Percentiles rank a stretch among this genome's conserved stretches.
phyloP scores from a whole-genome alignment of 2,113 vertebrate species.

The Cavia porcellus region DNA sequence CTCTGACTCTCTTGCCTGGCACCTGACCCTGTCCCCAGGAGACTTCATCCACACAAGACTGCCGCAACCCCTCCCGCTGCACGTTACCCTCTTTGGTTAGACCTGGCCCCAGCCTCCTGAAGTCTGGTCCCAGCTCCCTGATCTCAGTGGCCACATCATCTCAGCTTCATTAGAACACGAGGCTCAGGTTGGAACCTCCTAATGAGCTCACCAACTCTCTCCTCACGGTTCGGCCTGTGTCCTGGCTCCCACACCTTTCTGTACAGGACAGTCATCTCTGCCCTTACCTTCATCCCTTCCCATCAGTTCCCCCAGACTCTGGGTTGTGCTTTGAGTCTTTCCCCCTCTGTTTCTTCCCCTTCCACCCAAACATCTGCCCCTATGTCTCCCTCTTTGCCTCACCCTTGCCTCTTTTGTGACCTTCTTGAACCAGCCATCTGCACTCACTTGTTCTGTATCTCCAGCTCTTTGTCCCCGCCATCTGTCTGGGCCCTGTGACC shows the following conservation, averaged over 20 bases:
- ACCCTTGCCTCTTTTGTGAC: not conserved
- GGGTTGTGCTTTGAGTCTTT: not conserved
- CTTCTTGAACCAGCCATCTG: not conserved
- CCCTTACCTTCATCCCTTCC: not conserved
- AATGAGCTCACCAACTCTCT: not conserved
- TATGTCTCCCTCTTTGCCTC: not conserved
- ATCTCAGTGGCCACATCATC: not conserved
- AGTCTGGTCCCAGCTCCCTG: not conserved
- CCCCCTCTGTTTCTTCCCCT: not conserved
- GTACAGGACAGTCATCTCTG: not conserved
- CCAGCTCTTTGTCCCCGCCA: not conserved
- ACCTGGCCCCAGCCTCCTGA: too few species aligned
- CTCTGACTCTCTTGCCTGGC: not conserved
- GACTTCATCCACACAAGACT: not conserved
- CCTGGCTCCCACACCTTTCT: not conserved
- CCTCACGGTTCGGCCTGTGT: not conserved
- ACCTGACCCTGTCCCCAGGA: not conserved
- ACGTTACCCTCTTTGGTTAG: not conserved
- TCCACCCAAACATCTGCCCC: not conserved
- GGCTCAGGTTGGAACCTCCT: not conserved
- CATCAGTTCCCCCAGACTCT: not conserved
- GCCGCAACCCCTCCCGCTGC: fast-evolving
- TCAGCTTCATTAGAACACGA: not conserved
- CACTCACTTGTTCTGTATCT: not conserved
- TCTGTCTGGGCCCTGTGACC: not conserved